phyloP scores from a whole-genome alignment of 2,113 vertebrate genomes.

The Pterocles gutturalis region DNA sequence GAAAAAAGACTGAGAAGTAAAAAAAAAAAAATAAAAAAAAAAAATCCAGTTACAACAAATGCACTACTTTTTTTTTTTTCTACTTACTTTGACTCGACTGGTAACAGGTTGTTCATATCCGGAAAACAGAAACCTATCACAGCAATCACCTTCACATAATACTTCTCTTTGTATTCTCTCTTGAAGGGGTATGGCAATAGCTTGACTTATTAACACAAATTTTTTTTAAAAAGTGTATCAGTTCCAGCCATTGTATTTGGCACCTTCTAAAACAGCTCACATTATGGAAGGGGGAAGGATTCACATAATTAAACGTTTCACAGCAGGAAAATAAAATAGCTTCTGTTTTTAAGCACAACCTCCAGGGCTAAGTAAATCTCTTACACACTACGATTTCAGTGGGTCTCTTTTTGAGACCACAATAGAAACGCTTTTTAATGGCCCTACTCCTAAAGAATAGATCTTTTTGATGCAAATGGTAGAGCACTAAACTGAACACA shows the following conservation, averaged over 20 bases:
- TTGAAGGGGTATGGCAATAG: not conserved
- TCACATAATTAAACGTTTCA: not conserved
- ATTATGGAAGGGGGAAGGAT: not conserved
- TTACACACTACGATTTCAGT: not conserved
- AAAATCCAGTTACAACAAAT: not conserved
- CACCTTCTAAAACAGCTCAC: not conserved
- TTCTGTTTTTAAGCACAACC: not conserved
- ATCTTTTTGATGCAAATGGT: rapidly evolving
- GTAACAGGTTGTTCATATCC: not conserved
- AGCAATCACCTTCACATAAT: not conserved
- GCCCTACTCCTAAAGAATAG: not conserved
- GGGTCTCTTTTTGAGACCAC: rapidly evolving
- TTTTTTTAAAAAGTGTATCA: not conserved
- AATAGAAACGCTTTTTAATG: not conserved
- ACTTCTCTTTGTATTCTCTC: not conserved
- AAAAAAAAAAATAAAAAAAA: not conserved
- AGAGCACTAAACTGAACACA: rapidly evolving
- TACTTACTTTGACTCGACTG: not conserved
- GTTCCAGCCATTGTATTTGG: not conserved
- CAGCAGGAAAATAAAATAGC: not conserved
- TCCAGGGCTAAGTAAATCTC: not conserved
- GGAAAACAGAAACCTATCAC: not conserved
- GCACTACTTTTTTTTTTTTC: not conserved
- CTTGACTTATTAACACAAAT: not conserved
- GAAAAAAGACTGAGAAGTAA: not conserved